phyloP scores from a whole-genome alignment of 2,113 vertebrate genomes.

The Actenoides lindsayi region DNA sequence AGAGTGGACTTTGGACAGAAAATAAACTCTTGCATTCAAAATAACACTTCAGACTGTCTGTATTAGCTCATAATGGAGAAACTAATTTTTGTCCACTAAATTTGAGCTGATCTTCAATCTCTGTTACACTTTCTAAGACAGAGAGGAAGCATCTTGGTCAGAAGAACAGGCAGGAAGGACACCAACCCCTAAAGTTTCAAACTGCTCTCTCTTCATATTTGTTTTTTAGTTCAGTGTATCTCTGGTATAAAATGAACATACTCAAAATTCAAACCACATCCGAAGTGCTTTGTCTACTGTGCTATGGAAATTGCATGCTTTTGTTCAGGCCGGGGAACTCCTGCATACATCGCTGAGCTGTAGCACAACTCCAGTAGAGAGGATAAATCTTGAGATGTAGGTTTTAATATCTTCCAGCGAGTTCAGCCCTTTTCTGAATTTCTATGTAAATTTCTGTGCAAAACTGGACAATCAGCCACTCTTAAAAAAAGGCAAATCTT shows the following conservation, averaged over 20 bases:
- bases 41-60: not conserved
- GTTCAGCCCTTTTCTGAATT: not conserved
- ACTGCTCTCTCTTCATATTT: not conserved
- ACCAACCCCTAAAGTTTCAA: not conserved
- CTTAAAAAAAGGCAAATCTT: not conserved
- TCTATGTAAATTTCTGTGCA: not conserved
- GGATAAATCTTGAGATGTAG: not conserved
- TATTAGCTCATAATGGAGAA: not conserved
- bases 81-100: not conserved
- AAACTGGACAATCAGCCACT: not conserved
- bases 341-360: not conserved
- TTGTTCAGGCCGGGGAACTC: not conserved
- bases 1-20: not conserved
- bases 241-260: not conserved
- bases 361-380: not conserved
- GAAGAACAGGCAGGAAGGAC: not conserved
- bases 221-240: not conserved
- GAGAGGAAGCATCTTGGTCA: not conserved
- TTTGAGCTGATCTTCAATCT: not conserved
- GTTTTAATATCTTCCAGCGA: not conserved
- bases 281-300: not conserved
- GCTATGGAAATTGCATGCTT: not conserved
- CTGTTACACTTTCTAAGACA: not conserved
- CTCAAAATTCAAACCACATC: not conserved
- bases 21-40: not conserved